These are phyloP conservation scores for Tipula confusa DNA, from an alignment of 2,888 invertebrate genomes.

Conservation along the genomic window DNA sequence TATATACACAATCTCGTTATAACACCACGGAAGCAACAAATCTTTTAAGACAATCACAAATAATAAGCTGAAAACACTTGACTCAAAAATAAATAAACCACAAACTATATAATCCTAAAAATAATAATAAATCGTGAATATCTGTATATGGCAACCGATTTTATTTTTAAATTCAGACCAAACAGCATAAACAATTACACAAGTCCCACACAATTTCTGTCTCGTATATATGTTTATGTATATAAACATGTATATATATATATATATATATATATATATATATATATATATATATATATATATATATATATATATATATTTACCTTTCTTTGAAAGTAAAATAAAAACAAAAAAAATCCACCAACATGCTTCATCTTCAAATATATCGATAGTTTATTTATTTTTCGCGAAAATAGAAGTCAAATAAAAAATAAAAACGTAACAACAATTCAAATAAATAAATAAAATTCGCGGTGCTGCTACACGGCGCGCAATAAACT, in stretches of 20 bases:
- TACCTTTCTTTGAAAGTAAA: neutral
- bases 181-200: neutral
- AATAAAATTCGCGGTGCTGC: neutral
- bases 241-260: too few species aligned
- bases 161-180: neutral
- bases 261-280: too few species aligned
- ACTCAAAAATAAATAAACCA: slow-evolving; percentile 12
- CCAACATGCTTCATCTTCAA: slow-evolving; percentile 25
- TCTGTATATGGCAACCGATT: slow-evolving; percentile 12
- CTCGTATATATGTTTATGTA: neutral
- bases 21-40: slow-evolving; percentile 14
- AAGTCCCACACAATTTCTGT: slow-evolving; percentile 20
- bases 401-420: slow-evolving; percentile 20
- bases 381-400: slow-evolving; percentile 3
- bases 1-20: neutral
- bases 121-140: slow-evolving; percentile 12
- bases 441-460: slow-evolving; percentile 13
- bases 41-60: neutral
- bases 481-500: neutral
- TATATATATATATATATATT: neutral
- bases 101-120: slow-evolving; percentile 8
- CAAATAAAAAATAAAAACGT: neutral
- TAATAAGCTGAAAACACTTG: neutral
- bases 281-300: too few species aligned
- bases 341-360: neutral